Percentiles rank a stretch among this genome's conserved stretches.
Evolutionary conservation across 2,888 invertebrate genomes (phyloP).

Genomic region (Dasysyrphus albostriatus): DNA sequence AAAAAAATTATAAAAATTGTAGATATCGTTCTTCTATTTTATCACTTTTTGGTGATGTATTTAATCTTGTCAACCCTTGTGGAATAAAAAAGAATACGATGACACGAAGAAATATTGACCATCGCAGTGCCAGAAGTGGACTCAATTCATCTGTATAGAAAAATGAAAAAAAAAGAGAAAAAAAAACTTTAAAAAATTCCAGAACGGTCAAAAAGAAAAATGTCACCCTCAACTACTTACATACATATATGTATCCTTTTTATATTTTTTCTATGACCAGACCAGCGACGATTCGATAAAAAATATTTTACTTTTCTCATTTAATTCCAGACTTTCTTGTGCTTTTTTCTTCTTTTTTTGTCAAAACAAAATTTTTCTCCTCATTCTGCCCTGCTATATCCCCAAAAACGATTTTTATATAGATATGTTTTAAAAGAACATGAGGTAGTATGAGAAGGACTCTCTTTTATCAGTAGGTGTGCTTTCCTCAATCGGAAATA

Average conservation of each 20-base stretch:
- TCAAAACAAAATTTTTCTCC: slow-evolving; percentile 54
- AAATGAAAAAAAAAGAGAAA: background rate
- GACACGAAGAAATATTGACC: slow-evolving; percentile 72
- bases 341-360: slow-evolving; percentile 2
- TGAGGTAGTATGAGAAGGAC: slow-evolving; percentile 17
- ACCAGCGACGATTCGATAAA: slow-evolving; percentile 53
- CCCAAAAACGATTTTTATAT: background rate
- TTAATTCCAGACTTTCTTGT: slow-evolving; percentile 46
- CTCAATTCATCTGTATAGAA: slow-evolving; percentile 17
- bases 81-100: slow-evolving; percentile 49
- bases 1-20: too few species aligned
- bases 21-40: background rate
- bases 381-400: background rate
- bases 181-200: slow-evolving; percentile 38
- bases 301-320: slow-evolving; percentile 34
- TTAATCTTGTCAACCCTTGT: slow-evolving; percentile 9
- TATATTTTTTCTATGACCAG: slow-evolving; percentile 39
- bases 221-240: slow-evolving; percentile 34
- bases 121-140: slow-evolving; percentile 40
- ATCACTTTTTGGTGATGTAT: background rate
- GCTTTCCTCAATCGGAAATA: slow-evolving; percentile 16
- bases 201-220: slow-evolving; percentile 52
- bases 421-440: slow-evolving; percentile 26
- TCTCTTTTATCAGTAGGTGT: slow-evolving; percentile 28
- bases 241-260: background rate